Percentiles rank a stretch among this genome's conserved stretches.
These are phyloP conservation scores for Nemapogon koenigi DNA, from an alignment of 2,888 invertebrate species.

Conservation along the genomic window DNA sequence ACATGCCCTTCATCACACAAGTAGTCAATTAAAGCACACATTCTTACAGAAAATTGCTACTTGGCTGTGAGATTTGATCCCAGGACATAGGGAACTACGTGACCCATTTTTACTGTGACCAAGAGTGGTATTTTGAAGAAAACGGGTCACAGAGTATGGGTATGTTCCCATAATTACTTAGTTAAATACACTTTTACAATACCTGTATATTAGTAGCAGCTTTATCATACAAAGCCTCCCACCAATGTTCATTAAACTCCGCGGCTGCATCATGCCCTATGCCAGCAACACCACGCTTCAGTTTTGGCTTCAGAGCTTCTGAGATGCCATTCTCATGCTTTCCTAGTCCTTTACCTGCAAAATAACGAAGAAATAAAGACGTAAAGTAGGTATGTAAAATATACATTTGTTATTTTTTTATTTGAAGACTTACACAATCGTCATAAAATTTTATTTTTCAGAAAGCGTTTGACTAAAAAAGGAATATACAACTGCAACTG, in stretches of 20 bases:
- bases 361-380: slow-evolving; percentile 8
- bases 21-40: too few species aligned
- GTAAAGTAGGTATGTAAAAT: not conserved
- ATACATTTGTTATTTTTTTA: not conserved
- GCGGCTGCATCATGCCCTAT: slow-evolving; percentile 78
- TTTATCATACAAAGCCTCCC: slow-evolving; percentile 79
- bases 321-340: slow-evolving; percentile 80
- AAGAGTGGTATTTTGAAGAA: too few species aligned
- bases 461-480: too few species aligned
- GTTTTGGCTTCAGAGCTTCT: slow-evolving; percentile 76
- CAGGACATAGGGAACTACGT: too few species aligned
- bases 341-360: slow-evolving; percentile 82
- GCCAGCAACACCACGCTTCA: slow-evolving; percentile 81
- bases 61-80: too few species aligned
- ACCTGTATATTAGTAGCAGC: slow-evolving; percentile 74
- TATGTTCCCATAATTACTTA: not conserved
- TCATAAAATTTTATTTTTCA: too few species aligned
- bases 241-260: slow-evolving; percentile 85
- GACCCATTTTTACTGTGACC: too few species aligned
- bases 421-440: slow-evolving; percentile 10
- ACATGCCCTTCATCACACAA: too few species aligned
- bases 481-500: too few species aligned
- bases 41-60: too few species aligned
- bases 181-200: slow-evolving; percentile 9
- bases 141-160: not conserved